phyloP scores from a whole-genome alignment of 2,113 vertebrate genomes.

The Myiagra hebetior region DNA sequence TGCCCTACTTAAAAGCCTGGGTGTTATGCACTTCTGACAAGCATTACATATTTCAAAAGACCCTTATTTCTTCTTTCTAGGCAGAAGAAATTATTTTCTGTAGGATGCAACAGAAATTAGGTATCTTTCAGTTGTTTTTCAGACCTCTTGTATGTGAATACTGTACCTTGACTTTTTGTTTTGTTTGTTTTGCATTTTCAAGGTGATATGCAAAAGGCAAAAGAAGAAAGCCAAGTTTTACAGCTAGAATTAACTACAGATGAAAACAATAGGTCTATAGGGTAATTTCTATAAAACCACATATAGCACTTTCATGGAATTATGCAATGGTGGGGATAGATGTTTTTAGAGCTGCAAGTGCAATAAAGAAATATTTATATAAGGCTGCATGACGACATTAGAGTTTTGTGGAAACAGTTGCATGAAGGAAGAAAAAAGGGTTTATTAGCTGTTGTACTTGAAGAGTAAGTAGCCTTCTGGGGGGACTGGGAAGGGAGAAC shows the following conservation, averaged over 20 bases:
- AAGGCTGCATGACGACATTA: not conserved
- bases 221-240: not conserved
- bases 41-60: not conserved
- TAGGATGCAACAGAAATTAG: not conserved
- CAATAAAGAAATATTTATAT: not conserved
- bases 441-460: not conserved
- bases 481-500: not conserved
- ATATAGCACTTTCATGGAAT: not conserved
- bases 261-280: not conserved
- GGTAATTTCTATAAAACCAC: not conserved
- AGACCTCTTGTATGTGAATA: not conserved
- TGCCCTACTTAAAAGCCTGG: not conserved
- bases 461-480: not conserved
- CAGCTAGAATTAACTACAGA: not conserved
- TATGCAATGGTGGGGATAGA: not conserved
- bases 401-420: not conserved
- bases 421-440: not conserved
- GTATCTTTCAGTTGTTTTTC: not conserved
- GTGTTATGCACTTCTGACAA: not conserved
- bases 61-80: not conserved
- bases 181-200: not conserved
- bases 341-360: not conserved
- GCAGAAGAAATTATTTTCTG: not conserved
- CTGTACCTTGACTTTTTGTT: not conserved
- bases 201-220: not conserved